Percentiles rank a stretch among this genome's conserved stretches.
phyloP scores from a whole-genome alignment of 2,888 invertebrate species.

The Myopa testacea region DNA sequence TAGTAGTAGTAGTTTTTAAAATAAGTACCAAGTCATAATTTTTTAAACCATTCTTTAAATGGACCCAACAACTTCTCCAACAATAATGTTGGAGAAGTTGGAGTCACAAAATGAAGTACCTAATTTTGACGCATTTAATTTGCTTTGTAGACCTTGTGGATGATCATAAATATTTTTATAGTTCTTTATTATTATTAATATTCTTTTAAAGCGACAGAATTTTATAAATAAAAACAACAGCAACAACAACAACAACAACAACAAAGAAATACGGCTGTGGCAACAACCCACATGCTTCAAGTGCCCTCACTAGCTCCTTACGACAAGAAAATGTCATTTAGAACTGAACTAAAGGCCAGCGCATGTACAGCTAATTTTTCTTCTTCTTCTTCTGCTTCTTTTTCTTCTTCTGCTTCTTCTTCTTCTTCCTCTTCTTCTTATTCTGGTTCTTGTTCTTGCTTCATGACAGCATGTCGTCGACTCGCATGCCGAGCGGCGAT shows the following conservation, averaged over 20 bases:
- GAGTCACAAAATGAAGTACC: no score
- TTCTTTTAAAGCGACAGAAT: neutral
- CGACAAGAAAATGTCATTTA: neutral
- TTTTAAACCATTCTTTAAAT: no score
- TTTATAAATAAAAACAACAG: neutral
- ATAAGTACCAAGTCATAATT: no score
- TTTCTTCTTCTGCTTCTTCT: neutral
- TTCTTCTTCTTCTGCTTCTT: neutral
- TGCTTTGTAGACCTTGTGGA: neutral
- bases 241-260: constrained; percentile 1
- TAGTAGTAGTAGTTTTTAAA: no score
- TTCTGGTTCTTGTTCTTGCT: no score
- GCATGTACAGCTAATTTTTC: neutral
- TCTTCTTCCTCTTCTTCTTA: neutral
- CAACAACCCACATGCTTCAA: neutral
- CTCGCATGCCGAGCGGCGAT: no score
- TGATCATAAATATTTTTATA: neutral
- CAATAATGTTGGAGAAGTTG: no score
- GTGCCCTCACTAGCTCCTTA: neutral
- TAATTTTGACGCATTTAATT: neutral
- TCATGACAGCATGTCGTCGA: no score
- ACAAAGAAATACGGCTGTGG: neutral
- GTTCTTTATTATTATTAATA: neutral
- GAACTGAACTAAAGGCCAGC: neutral
- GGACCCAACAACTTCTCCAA: no score